A percentile compares a stretch with the other conserved stretches of the same genome.
Conservation (phyloP, 2,797 vertebrate genomes). For the Capromys pilorides region DNA sequence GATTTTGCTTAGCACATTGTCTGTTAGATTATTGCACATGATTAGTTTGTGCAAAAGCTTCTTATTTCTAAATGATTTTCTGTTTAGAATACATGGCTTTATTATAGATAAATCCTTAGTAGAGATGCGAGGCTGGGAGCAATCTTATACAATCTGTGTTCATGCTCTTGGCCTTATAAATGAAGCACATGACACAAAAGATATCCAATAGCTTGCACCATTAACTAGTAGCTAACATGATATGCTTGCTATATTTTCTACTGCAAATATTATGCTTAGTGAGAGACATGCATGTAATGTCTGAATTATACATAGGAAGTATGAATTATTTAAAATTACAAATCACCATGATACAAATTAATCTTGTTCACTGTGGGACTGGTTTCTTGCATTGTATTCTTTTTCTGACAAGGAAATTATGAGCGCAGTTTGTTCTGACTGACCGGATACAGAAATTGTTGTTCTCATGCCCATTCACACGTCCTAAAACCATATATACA, state of each 20-base stretch:
- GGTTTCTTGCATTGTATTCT: background rate
- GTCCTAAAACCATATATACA: background rate
- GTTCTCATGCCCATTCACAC: background rate
- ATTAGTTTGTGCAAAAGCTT: constrained; percentile 10
- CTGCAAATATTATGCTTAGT: constrained; percentile 40
- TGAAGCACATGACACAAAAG: constrained; percentile 7
- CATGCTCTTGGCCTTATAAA: background rate
- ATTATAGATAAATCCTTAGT: background rate
- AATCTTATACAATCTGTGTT: background rate
- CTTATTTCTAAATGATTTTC: constrained; percentile 33
- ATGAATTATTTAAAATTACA: constrained; percentile 58
- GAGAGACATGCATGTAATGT: background rate
- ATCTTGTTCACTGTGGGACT: background rate
- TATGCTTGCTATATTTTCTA: background rate
- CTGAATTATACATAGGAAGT: constrained; percentile 25
- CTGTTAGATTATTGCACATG: background rate
- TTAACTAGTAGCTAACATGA: background rate
- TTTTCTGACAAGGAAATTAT: constrained; percentile 1
- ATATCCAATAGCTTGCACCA: background rate
- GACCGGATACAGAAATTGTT: background rate
- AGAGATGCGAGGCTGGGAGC: constrained; percentile 17
- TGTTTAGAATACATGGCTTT: background rate
- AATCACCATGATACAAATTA: constrained; percentile 8
- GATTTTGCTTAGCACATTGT: background rate
- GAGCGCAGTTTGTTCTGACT: constrained; percentile 19